Evolutionary conservation across 2,888 invertebrate species (phyloP).

Genomic region (Spisula solida): DNA sequence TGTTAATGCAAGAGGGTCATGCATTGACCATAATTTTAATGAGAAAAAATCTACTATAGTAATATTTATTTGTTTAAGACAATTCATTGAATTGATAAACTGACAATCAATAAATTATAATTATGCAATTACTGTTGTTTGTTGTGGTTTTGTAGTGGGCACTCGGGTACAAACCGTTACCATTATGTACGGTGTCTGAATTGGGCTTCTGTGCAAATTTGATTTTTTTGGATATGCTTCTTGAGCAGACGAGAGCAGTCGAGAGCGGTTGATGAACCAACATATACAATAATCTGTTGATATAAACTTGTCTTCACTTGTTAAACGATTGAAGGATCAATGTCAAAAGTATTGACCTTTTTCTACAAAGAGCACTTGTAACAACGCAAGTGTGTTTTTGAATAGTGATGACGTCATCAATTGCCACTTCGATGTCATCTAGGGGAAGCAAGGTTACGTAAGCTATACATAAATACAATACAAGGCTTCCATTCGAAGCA

Average conservation of each 20-base stretch:
- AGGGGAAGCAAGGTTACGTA: neutral
- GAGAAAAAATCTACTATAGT: slow-evolving; percentile 20
- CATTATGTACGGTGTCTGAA: neutral
- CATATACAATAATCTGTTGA: neutral
- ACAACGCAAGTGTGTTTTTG: neutral
- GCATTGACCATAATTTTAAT: neutral
- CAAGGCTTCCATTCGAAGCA: neutral
- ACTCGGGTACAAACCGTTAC: neutral
- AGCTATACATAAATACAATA: neutral
- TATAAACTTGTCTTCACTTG: neutral
- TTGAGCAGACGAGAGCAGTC: slow-evolving; percentile 18
- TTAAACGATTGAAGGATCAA: neutral
- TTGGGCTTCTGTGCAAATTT: neutral
- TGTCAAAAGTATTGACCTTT: slow-evolving; percentile 12
- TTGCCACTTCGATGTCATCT: neutral
- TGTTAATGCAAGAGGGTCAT: neutral
- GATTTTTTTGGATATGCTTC: neutral
- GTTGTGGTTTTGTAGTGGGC: neutral
- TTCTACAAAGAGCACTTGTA: neutral
- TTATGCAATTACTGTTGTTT: slow-evolving; percentile 9
- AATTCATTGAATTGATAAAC: slow-evolving; percentile 32
- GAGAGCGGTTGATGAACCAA: neutral
- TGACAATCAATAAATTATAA: slow-evolving; percentile 53
- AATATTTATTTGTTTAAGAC: slow-evolving; percentile 48
- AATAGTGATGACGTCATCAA: slow-evolving; percentile 21